Conservation (phyloP, 2,888 invertebrate genomes). For the Eretmocerus hayati region DNA sequence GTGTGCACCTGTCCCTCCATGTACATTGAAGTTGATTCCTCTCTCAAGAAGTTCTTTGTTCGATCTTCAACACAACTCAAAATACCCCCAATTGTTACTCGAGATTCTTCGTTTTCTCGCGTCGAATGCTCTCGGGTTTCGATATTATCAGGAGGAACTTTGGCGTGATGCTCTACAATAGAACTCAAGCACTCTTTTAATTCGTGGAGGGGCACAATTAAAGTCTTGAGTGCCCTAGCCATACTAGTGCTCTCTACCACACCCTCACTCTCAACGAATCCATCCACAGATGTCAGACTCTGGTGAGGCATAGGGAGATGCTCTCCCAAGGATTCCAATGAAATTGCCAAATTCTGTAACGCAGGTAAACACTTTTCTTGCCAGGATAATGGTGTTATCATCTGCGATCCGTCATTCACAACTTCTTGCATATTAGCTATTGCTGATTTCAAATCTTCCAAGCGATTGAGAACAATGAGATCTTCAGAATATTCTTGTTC, state of each 20-base stretch:
- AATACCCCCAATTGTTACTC: too few species aligned
- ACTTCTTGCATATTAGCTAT: conserved; percentile 26
- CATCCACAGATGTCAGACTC: not conserved
- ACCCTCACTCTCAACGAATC: not conserved
- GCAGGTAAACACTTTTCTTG: conserved; percentile 26
- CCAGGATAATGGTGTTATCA: conserved; percentile 21
- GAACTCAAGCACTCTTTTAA: conserved; percentile 26
- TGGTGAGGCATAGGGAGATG: conserved; percentile 23
- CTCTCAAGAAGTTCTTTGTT: too few species aligned
- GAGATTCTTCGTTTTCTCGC: too few species aligned
- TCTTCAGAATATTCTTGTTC: conserved; percentile 2
- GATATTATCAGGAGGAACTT: too few species aligned
- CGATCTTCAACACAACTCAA: too few species aligned
- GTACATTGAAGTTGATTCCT: too few species aligned
- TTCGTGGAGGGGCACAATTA: conserved; percentile 24
- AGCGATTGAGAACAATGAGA: conserved; percentile 21
- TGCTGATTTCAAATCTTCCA: conserved; percentile 25
- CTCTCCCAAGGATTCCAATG: conserved; percentile 25
- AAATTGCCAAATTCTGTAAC: conserved; percentile 26
- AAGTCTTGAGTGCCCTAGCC: conserved; percentile 16
- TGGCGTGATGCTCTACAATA: conserved; percentile 23
- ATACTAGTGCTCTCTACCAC: not conserved
- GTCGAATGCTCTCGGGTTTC: too few species aligned
- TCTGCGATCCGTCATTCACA: conserved; percentile 20
- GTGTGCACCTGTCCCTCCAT: too few species aligned